These are phyloP conservation scores for Himalopsyche phryganea DNA, from an alignment of 1,140 invertebrate genomes.

Conservation along the genomic window DNA sequence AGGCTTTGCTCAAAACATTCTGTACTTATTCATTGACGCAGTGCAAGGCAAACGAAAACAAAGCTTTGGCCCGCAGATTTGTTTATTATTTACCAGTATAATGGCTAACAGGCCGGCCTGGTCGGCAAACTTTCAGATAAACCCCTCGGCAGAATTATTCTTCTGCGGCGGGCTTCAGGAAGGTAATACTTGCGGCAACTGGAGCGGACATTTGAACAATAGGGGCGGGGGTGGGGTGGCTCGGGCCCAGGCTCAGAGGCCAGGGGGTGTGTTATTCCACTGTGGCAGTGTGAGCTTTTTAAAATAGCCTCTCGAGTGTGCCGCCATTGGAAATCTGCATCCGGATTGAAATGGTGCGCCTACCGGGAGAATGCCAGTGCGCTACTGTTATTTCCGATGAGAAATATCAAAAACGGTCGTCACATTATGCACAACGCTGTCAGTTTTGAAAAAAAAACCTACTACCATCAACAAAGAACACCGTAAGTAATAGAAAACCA, in stretches of 20 bases:
- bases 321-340: constrained; percentile 24
- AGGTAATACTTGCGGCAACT: constrained; percentile 31
- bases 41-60: no score
- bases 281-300: constrained; percentile 22
- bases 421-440: no score
- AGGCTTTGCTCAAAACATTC: no score
- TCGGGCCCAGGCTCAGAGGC: neutral
- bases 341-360: constrained; percentile 17
- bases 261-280: neutral
- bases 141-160: constrained; percentile 26
- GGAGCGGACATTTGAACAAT: constrained; percentile 30
- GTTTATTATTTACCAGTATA: constrained; percentile 1
- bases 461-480: neutral
- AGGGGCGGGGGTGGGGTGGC: neutral
- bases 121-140: constrained; percentile 18
- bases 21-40: no score
- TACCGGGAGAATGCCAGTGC: constrained; percentile 2
- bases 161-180: constrained; percentile 22
- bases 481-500: no score
- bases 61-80: neutral
- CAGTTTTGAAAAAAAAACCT: constrained; percentile 5
- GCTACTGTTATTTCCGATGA: constrained; percentile 1
- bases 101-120: neutral
- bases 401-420: neutral
- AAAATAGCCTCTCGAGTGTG: constrained; percentile 30